Evolutionary conservation across 2,888 invertebrate genomes (phyloP).

Genomic region (Spialia ferax): DNA sequence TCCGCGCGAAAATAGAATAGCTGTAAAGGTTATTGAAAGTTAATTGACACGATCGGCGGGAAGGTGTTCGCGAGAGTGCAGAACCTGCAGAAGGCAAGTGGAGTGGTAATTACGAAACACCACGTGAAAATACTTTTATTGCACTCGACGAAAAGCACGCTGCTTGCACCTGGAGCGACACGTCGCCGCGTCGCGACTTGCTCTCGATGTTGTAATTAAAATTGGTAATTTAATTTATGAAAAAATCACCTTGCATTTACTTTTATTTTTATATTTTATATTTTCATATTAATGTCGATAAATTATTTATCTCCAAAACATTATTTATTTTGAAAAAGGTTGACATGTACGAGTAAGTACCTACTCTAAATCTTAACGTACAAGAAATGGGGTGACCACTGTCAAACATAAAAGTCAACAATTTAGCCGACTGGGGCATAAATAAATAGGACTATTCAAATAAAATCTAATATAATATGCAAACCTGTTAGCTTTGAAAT

Average conservation of each 20-base stretch:
- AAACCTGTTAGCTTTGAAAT: background rate
- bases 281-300: too few species aligned
- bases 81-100: background rate
- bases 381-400: too few species aligned
- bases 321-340: too few species aligned
- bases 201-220: background rate
- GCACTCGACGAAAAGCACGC: background rate
- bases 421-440: background rate
- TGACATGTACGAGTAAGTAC: too few species aligned
- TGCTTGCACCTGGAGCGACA: background rate
- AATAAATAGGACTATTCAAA: background rate
- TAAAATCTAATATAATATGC: background rate
- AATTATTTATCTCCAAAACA: too few species aligned
- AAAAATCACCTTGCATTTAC: too few species aligned
- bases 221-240: background rate
- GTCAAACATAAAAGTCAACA: too few species aligned
- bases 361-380: too few species aligned
- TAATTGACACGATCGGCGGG: constrained; percentile 25
- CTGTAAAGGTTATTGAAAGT: constrained; percentile 10
- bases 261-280: too few species aligned
- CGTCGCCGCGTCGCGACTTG: background rate
- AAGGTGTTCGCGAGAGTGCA: constrained; percentile 26
- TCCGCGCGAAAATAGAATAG: constrained; percentile 36
- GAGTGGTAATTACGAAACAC: constrained; percentile 27
- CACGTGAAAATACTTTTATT: constrained; percentile 21